Conservation (phyloP, 2,797 vertebrate species). For the Peromyscus melanophrys region DNA sequence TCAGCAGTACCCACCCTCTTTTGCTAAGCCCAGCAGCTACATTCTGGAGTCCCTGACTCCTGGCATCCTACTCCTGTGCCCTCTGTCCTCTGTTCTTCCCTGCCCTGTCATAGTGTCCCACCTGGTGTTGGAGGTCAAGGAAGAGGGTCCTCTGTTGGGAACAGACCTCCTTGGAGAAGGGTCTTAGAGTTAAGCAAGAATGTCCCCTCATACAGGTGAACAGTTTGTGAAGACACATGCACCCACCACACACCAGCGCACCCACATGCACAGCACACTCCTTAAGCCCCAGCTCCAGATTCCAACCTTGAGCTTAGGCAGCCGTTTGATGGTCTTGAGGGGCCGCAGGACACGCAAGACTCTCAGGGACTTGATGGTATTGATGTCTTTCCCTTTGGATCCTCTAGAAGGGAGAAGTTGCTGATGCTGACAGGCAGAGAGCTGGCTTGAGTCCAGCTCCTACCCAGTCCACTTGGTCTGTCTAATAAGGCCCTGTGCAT, state of each 20-base stretch:
- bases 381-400: constrained; percentile 99
- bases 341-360: constrained; percentile 96
- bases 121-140: not conserved
- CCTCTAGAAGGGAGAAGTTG: constrained; percentile 92
- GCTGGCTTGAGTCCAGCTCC: not conserved
- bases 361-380: constrained; percentile 98
- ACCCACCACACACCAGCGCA: rapidly evolving
- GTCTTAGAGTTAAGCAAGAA: not conserved
- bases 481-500: not conserved
- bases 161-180: not conserved
- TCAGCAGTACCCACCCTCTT: not conserved
- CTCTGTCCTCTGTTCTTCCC: no score
- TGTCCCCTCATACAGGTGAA: rapidly evolving
- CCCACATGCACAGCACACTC: not conserved
- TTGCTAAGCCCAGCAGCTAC: not conserved
- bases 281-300: not conserved
- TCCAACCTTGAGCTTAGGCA: constrained; percentile 97
- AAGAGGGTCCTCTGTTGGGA: not conserved
- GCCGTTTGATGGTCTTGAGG: constrained; percentile 98
- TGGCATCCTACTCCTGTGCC: not conserved
- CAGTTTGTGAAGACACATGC: not conserved
- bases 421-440: constrained; percentile 77
- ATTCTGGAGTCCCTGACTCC: not conserved
- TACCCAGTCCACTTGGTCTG: rapidly evolving
- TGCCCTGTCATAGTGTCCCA: not conserved